phyloP scores from a whole-genome alignment of 2,113 vertebrate species.

The Hydropotes inermis region DNA sequence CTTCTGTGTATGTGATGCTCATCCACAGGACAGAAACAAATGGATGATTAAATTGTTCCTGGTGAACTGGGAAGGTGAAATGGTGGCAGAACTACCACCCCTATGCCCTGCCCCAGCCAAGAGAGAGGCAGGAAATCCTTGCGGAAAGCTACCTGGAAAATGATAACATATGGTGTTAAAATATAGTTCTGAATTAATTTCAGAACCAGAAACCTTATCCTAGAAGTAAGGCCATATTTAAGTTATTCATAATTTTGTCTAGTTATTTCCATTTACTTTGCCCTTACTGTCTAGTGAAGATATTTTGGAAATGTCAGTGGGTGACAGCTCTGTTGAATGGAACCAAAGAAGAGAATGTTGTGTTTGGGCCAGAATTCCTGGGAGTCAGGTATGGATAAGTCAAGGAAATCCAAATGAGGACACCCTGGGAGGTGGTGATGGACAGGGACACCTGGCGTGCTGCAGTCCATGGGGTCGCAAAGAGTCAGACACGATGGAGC shows the following conservation, averaged over 20 bases:
- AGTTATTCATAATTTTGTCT: background rate
- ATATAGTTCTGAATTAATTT: background rate
- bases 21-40: background rate
- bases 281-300: background rate
- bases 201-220: background rate
- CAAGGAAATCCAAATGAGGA: background rate
- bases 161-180: background rate
- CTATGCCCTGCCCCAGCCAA: background rate
- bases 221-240: background rate
- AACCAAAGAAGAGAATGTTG: background rate
- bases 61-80: background rate
- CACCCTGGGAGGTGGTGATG: background rate
- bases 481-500: rapidly evolving
- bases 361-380: background rate
- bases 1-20: background rate
- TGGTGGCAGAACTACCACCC: background rate
- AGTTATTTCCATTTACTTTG: background rate
- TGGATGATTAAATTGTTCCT: background rate
- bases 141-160: background rate
- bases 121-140: background rate
- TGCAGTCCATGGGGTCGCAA: background rate
- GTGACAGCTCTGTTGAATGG: background rate
- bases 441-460: background rate
- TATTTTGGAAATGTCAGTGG: background rate
- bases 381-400: background rate